Evolutionary conservation across 2,888 invertebrate species (phyloP).

Genomic region (Sinohyriopsis cumingii): DNA sequence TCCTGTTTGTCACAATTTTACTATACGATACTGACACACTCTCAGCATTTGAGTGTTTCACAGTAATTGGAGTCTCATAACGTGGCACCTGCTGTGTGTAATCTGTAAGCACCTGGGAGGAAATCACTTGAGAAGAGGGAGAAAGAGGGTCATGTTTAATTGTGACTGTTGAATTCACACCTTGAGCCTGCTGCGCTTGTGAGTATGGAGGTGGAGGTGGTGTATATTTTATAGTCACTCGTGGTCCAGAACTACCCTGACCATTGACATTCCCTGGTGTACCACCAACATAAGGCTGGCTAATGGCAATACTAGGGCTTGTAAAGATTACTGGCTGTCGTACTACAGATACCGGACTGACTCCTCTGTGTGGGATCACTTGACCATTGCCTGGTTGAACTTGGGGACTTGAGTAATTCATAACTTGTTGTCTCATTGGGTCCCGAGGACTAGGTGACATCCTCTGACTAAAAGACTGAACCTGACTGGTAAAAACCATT

Average conservation of each 20-base stretch:
- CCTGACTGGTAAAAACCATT: constrained; percentile 6
- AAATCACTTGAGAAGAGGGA: neutral
- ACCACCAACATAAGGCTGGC: too few relatives aligned
- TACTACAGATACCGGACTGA: constrained; percentile 81
- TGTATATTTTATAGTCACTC: constrained; percentile 41
- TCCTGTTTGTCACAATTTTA: constrained; percentile 23
- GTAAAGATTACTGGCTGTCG: constrained; percentile 79
- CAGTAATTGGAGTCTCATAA: constrained; percentile 13
- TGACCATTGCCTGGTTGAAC: constrained; percentile 41
- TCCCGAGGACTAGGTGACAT: neutral
- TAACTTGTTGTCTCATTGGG: constrained; percentile 28
- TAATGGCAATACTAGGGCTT: too few relatives aligned
- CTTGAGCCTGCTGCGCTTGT: constrained; percentile 17
- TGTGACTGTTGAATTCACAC: neutral
- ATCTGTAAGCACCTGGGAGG: constrained; percentile 1
- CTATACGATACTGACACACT: constrained; percentile 11
- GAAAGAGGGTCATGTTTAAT: constrained; percentile 5
- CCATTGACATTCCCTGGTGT: neutral
- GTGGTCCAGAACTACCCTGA: constrained; percentile 13
- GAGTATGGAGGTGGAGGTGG: constrained; percentile 36
- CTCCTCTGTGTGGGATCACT: constrained; percentile 74
- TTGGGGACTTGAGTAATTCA: constrained; percentile 12
- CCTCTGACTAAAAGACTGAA: constrained; percentile 20
- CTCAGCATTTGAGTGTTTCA: constrained; percentile 14
- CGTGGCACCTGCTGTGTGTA: neutral